phyloP scores from a whole-genome alignment of 2,113 vertebrate genomes.

The Pseudorhombus dupliciocellatus region DNA sequence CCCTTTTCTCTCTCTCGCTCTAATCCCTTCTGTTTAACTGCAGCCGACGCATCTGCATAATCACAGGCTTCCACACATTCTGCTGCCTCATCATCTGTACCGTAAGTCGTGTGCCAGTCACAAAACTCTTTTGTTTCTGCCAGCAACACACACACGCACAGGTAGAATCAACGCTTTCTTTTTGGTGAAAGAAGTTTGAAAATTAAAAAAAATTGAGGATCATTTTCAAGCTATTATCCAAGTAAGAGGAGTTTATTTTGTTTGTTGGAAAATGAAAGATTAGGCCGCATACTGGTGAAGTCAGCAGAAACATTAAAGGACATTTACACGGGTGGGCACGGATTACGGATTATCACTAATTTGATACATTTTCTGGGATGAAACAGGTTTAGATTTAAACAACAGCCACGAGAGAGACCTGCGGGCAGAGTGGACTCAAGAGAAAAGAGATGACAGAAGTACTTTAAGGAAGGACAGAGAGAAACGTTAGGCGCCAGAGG shows the following conservation, averaged over 20 bases:
- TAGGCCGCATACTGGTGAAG: neutral
- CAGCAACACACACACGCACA: conserved; percentile 5
- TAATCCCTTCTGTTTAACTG: conserved; percentile 53
- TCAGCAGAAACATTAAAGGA: neutral
- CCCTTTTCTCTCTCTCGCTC: conserved; percentile 23
- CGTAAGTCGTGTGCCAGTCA: conserved; percentile 44
- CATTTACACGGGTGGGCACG: neutral
- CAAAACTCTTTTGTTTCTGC: conserved; percentile 46
- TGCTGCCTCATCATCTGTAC: conserved; percentile 47
- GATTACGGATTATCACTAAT: neutral
- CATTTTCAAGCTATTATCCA: conserved; percentile 2
- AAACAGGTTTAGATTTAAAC: no score
- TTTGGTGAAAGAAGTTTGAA: neutral
- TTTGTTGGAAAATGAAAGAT: neutral
- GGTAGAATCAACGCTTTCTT: neutral
- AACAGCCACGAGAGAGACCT: conserved; percentile 16
- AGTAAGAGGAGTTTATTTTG: conserved; percentile 4
- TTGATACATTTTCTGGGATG: neutral
- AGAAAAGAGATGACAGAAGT: conserved; percentile 46
- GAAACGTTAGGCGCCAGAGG: conserved; percentile 59
- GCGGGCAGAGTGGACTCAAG: conserved; percentile 14
- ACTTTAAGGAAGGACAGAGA: conserved; percentile 35
- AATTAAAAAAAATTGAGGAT: neutral
- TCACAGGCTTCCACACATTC: conserved; percentile 62
- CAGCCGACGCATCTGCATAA: conserved; percentile 59